Base-by-base conservation (phyloP, 2,113 vertebrate species). In the Microtus montanus region DNA sequence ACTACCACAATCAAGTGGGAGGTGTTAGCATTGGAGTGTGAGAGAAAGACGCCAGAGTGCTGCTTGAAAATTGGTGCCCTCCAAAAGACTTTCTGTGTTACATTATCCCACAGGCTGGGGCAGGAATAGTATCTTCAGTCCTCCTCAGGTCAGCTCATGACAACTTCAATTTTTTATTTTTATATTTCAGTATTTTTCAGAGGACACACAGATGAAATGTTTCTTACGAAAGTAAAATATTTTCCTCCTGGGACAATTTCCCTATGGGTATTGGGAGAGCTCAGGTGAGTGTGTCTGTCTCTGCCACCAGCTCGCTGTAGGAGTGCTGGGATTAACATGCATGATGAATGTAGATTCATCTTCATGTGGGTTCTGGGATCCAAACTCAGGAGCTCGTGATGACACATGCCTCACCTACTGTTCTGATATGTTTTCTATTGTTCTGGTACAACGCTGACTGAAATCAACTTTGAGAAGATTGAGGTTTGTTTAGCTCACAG, bases 201-300 rank as follows among this genome's bases (percentile, higher is more conserved):
- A 95, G 49, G 58, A 64, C 49, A 82, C 0, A 14, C 63, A 66
- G 82, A 70, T 28, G 10, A 78, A 87, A 49, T 58, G 35, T 66
- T 58, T 94, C 58, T 75, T 77, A 90, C 92, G 5, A 70, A 38
- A 88, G 41, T 84, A 49, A 92, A 91, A 61, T 87, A 11, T 47
- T 68, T 78, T 89, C 64, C 89, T 87, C 26, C 28, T 24, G 8
- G 52, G 26, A 52, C 14, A 52, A 78, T 11, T 82, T 82, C 20
- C 52, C 54, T 82, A 61, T 38, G n/a, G 54, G n/a, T 9, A 61
- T 38, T 61, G n/a, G 35, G 79, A 15, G n/a, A 83, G n/a, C 24
- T 83, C 24, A 28, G 24, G 13, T 41, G 24, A 24, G 30, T 13
- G 35, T 63, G 54, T 83, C n/a, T 41, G 24, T 41, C 79, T 61